Evolutionary conservation across 2,888 invertebrate species (phyloP).

Genomic region (Bedellia somnulentella): DNA sequence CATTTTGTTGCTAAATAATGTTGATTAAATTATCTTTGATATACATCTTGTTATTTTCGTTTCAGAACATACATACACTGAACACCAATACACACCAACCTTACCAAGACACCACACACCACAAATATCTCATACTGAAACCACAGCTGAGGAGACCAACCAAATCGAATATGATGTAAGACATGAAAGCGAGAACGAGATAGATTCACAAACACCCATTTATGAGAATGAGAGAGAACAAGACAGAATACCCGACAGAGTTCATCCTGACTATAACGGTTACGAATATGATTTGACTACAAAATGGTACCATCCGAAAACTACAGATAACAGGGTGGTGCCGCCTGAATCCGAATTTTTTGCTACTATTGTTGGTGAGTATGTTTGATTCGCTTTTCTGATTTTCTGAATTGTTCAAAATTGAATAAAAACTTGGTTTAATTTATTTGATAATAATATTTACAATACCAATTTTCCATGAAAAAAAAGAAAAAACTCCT

Average conservation of each 20-base stretch:
- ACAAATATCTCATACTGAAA: slow-evolving; percentile 32
- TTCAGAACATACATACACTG: slow-evolving; percentile 34
- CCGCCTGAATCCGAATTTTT: slow-evolving; percentile 52
- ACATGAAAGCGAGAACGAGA: slow-evolving; percentile 21
- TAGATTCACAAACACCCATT: slow-evolving; percentile 32
- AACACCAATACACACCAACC: slow-evolving; percentile 37
- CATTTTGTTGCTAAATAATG: neutral
- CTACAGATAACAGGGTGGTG: slow-evolving; percentile 45
- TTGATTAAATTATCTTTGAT: no score
- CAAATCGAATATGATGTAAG: slow-evolving; percentile 41
- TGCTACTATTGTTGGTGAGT: slow-evolving; percentile 50
- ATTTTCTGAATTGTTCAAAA: no score
- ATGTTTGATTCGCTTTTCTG: no score
- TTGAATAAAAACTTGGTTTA: no score
- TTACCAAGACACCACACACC: slow-evolving; percentile 24
- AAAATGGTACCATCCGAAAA: slow-evolving; percentile 49
- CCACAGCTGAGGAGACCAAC: slow-evolving; percentile 48
- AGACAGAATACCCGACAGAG: slow-evolving; percentile 23
- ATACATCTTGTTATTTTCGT: slow-evolving; percentile 4
- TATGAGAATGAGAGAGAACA: slow-evolving; percentile 20
- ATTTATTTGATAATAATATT: no score
- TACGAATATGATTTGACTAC: slow-evolving; percentile 43
- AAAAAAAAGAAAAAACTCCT: no score
- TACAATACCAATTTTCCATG: no score
- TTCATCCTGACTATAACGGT: slow-evolving; percentile 42